A percentile compares a stretch with the other conserved stretches of the same genome.
Evolutionary conservation across 2,888 invertebrate species (phyloP).

Genomic region (Acleris holmiana): DNA sequence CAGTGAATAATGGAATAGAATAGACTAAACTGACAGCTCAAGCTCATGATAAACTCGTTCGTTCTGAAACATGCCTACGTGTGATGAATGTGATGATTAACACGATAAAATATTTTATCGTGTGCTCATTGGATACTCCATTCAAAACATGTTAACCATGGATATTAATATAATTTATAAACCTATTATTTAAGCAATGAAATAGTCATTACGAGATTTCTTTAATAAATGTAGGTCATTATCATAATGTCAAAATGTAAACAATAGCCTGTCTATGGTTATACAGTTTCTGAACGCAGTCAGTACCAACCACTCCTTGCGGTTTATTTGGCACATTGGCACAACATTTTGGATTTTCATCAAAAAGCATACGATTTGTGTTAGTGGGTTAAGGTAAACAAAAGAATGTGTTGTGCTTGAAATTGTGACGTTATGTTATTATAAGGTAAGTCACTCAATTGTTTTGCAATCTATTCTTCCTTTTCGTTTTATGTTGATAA

Average conservation of each 20-base stretch:
- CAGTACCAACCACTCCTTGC: constrained; percentile 56
- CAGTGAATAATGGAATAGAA: constrained; percentile 14
- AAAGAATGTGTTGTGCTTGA: constrained; percentile 6
- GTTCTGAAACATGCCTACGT: constrained; percentile 28
- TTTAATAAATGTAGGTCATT: neutral
- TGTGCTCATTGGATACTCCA: too few species aligned
- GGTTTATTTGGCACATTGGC: constrained; percentile 49
- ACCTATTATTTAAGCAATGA: too few species aligned
- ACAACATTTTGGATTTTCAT: neutral
- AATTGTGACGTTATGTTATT: neutral
- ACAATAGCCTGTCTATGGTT: constrained; percentile 5
- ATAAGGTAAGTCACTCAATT: constrained; percentile 18
- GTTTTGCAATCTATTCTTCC: constrained; percentile 32
- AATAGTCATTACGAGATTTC: too few species aligned
- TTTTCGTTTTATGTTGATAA: constrained; percentile 5
- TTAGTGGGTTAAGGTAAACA: constrained; percentile 15
- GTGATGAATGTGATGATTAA: neutral
- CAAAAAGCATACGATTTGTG: constrained; percentile 6
- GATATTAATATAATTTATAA: too few species aligned
- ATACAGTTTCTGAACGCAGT: constrained; percentile 47
- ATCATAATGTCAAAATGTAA: constrained; percentile 5
- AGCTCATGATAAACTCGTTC: constrained; percentile 21
- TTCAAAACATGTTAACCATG: too few species aligned
- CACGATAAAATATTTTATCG: too few species aligned
- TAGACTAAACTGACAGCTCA: constrained; percentile 27